phyloP scores from a whole-genome alignment of 2,797 vertebrate genomes.

The Schizothorax lantsangensis region DNA sequence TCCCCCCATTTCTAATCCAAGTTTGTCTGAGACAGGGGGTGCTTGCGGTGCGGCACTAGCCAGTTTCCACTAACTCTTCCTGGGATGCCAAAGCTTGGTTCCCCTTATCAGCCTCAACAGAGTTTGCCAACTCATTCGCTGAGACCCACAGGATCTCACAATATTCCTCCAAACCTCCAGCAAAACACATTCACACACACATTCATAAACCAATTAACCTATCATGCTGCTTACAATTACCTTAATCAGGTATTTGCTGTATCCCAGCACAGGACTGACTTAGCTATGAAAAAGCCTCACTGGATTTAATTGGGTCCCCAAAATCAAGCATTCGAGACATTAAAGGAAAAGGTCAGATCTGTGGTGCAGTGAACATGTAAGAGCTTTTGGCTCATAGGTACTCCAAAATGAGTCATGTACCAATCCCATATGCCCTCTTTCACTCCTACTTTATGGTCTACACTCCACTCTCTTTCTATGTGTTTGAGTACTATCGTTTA shows the following conservation, averaged over 20 bases:
- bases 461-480: no score
- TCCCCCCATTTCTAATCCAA: neutral
- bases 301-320: neutral
- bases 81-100: neutral
- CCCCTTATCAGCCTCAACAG: neutral
- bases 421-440: no score
- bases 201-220: slow-evolving; percentile 26
- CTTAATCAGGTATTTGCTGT: slow-evolving; percentile 21
- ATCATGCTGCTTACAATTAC: slow-evolving; percentile 4
- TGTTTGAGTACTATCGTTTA: no score
- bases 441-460: no score
- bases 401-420: neutral
- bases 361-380: neutral
- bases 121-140: neutral
- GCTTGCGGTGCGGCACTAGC: neutral
- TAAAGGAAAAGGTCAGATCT: neutral
- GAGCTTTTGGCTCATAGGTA: neutral
- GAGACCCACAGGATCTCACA: neutral
- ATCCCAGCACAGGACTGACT: neutral
- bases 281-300: neutral
- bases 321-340: neutral
- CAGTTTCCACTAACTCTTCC: slow-evolving; percentile 10
- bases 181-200: slow-evolving; percentile 17
- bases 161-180: slow-evolving; percentile 6
- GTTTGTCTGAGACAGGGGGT: neutral